Base-by-base conservation (phyloP, 1,140 invertebrate species). In the Chironomus tepperi region DNA sequence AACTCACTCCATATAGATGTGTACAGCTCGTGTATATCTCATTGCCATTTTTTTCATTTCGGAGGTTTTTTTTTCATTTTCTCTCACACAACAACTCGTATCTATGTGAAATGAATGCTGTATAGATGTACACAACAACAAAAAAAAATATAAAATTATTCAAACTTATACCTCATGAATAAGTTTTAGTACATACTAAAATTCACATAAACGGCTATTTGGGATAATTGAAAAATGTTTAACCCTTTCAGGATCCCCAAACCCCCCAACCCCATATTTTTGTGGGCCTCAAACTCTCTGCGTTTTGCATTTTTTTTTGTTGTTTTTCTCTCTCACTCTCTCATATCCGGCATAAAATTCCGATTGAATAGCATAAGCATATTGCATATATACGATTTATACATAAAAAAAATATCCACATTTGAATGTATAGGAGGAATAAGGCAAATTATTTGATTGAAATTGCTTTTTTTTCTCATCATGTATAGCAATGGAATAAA, bases 221-320 rank as follows among this genome's bases (percentile, higher is more conserved):
- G 47, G 47, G 47, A 57, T 57, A 57, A 57, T 57, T 57, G 47
- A 57, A 57, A 57, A 57, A 57, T 57, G 47, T 57, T 57, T 57
- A 5, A 57, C 47, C 12, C 47, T 57, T 34, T n/a, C 3, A 15
- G 12, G 15, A 8, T 57, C 47, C n/a, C 47, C 47, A 15, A 1
- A 15, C 47, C n/a, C 43, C 15, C 15, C 43, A 10, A 15, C 43
- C 47, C 47, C 47, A n/a, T 57, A 5, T 12, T 57, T 57, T n/a
- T 57, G 5, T 12, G 12, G 47, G 12, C 24, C 24, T 34, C 24
- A 34, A 34, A 34, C 24, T 34, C 24, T 34, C 24, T 57, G n/a
- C 47, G n/a, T n/a, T 57, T 57, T 57, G 47, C 12, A 57, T 57
- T 5, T 57, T 12, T n/a, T 15, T 57, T 57, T 47, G 9, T 9